Percentiles rank a stretch among this genome's conserved stretches.
Conservation (phyloP, 2,113 vertebrate genomes). For the Passer montanus region DNA sequence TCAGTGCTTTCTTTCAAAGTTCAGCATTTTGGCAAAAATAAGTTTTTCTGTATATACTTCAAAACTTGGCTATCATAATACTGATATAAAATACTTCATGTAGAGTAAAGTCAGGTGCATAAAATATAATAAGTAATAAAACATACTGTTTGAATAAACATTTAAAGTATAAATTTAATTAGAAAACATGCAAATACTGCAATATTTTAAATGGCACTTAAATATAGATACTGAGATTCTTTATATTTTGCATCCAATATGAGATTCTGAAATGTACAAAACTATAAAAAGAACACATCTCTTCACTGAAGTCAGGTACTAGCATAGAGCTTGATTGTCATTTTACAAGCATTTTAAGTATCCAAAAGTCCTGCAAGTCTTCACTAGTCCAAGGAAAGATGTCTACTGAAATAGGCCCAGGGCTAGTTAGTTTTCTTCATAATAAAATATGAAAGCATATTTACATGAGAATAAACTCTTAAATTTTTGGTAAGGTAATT, state of each 20-base stretch:
- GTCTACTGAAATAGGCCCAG: neutral
- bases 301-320: constrained; percentile 74
- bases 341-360: constrained; percentile 73
- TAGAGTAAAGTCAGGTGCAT: constrained; percentile 75
- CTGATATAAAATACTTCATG: constrained; percentile 85
- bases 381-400: neutral
- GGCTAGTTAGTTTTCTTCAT: constrained; percentile 68
- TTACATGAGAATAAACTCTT: constrained; percentile 72
- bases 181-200: constrained; percentile 86
- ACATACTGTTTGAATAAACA: constrained; percentile 76
- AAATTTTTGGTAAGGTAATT: constrained; percentile 75
- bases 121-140: constrained; percentile 73
- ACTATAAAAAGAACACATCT: constrained; percentile 79
- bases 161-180: constrained; percentile 81
- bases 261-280: constrained; percentile 74
- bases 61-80: constrained; percentile 84
- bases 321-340: constrained; percentile 85
- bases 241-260: constrained; percentile 66
- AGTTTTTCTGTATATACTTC: constrained; percentile 74
- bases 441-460: constrained; percentile 73
- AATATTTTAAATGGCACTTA: constrained; percentile 81
- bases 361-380: neutral
- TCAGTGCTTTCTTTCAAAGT: constrained; percentile 74
- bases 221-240: constrained; percentile 73
- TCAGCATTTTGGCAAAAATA: constrained; percentile 78